These are phyloP conservation scores for Sycophila texana DNA, from an alignment of 2,888 invertebrate species.

Conservation along the genomic window DNA sequence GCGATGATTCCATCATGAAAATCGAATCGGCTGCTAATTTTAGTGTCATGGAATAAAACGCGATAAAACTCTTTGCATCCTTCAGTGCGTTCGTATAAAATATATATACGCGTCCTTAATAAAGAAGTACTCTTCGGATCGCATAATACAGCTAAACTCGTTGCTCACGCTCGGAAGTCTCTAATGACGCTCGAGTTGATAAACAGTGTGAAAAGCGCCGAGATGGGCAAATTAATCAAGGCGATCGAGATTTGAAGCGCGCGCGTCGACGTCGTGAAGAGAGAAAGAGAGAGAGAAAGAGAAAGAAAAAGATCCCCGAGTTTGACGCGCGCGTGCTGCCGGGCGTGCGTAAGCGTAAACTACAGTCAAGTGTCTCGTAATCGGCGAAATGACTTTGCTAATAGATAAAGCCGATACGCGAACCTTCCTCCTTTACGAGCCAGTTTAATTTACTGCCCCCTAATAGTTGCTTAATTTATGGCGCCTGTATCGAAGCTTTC, in stretches of 20 bases:
- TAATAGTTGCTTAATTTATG: constrained; percentile 43
- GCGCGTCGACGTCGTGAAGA: neutral
- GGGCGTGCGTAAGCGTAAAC: neutral
- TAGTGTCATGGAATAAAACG: too few relatives aligned
- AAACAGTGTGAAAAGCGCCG: neutral
- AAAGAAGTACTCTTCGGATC: too few relatives aligned
- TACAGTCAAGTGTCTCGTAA: constrained; percentile 42
- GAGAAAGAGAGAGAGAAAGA: neutral
- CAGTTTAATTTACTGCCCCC: constrained; percentile 25
- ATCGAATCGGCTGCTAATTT: too few relatives aligned
- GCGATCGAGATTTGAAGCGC: constrained; percentile 2
- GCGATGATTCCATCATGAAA: too few relatives aligned
- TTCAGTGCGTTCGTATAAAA: too few relatives aligned
- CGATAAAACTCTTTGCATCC: too few relatives aligned
- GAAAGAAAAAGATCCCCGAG: neutral
- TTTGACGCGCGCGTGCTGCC: neutral
- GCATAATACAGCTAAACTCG: too few relatives aligned
- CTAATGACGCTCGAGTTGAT: neutral
- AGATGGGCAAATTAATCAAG: constrained; percentile 16
- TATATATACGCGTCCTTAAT: too few relatives aligned
- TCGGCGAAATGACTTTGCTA: constrained; percentile 37
- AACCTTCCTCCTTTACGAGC: constrained; percentile 29
- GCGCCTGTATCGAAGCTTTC: neutral
- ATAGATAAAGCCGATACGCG: constrained; percentile 32
- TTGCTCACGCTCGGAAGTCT: too few relatives aligned